A percentile compares a stretch with the other conserved stretches of the same genome.
Conservation (phyloP, 2,797 vertebrate genomes). For the Pterois miles region DNA sequence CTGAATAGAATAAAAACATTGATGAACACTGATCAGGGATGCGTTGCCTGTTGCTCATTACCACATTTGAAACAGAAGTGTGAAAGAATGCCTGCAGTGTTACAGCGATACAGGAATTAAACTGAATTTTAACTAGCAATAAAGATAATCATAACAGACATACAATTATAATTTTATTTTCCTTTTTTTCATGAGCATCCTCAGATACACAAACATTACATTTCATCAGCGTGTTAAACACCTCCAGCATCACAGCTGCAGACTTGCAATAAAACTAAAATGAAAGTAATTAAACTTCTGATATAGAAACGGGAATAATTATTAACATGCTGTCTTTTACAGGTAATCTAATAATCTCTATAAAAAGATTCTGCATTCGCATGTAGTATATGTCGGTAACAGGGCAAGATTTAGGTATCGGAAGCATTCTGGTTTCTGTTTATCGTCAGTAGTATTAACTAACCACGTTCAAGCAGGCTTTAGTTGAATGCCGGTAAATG, state of each 20-base stretch:
- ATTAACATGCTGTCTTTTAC: background rate
- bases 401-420: too few species aligned
- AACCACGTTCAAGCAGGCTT: fast-evolving
- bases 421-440: too few species aligned
- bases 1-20: conserved; percentile 4
- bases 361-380: too few species aligned
- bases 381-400: too few species aligned
- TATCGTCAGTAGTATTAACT: too few species aligned
- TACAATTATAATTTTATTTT: conserved; percentile 47
- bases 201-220: conserved; percentile 27
- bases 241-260: conserved; percentile 26
- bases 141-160: conserved; percentile 48
- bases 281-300: conserved; percentile 29
- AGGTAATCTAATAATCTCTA: background rate
- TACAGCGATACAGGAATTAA: conserved; percentile 39
- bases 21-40: conserved; percentile 6
- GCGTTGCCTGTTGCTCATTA: background rate
- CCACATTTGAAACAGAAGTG: conserved; percentile 19
- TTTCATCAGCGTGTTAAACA: conserved; percentile 30
- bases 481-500: too few species aligned
- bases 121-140: conserved; percentile 54
- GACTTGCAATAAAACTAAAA: conserved; percentile 32
- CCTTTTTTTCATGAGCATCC: conserved; percentile 30
- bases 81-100: conserved; percentile 38
- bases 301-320: conserved; percentile 21